Evolutionary conservation across 2,113 vertebrate genomes (phyloP).

Genomic region (Carassius auratus): DNA sequence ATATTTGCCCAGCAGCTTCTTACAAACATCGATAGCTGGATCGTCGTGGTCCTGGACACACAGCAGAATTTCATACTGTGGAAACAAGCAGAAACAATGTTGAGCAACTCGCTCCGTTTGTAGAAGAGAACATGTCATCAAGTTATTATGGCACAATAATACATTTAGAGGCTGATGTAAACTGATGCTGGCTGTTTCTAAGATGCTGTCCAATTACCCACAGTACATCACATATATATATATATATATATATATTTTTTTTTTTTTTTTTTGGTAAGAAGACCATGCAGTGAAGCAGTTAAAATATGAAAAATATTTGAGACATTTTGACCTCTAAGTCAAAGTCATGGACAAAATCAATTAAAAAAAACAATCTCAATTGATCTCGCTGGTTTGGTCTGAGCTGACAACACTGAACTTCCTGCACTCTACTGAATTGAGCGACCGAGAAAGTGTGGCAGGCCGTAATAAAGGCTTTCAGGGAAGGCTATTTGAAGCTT

Average conservation of each 20-base stretch:
- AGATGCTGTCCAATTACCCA: background rate
- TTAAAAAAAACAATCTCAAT: background rate
- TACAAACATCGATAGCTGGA: conserved; percentile 96
- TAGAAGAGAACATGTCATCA: background rate
- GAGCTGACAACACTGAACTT: too few relatives aligned
- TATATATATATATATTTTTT: background rate
- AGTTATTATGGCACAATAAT: background rate
- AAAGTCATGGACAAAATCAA: background rate
- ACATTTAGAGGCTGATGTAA: background rate
- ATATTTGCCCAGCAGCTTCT: conserved; percentile 96
- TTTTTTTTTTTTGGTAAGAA: too few relatives aligned
- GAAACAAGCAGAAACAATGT: conserved; percentile 11
- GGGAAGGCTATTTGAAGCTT: background rate
- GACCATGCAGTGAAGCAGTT: too few relatives aligned
- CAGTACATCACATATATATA: background rate
- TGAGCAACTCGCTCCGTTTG: background rate
- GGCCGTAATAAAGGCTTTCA: background rate
- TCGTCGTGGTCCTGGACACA: conserved; percentile 98
- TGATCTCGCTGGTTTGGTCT: too few relatives aligned
- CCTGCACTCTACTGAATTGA: background rate
- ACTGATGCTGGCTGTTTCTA: background rate
- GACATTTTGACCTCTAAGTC: background rate
- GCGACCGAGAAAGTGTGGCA: background rate
- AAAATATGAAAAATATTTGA: background rate
- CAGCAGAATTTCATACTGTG: conserved; percentile 94